Conservation (phyloP, 2,888 invertebrate genomes). For the Cheilosia vernalis region DNA sequence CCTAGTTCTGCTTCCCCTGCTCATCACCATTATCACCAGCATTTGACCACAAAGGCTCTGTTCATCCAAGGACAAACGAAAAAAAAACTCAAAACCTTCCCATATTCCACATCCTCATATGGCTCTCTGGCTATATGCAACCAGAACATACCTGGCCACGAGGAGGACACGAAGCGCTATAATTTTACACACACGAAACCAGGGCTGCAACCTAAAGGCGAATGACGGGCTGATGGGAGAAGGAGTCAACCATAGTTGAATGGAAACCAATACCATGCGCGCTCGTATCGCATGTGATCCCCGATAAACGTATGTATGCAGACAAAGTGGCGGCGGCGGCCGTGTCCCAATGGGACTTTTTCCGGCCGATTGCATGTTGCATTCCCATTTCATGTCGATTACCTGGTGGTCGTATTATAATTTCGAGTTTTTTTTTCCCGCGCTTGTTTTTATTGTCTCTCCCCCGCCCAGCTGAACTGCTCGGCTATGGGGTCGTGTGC, state of each 20-base stretch:
- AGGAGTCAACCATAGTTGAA: conserved; percentile 3
- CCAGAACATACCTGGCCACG: conserved; percentile 5
- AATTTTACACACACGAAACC: conserved; percentile 3
- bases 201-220: background rate
- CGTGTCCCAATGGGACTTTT: conserved; percentile 68
- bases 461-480: background rate
- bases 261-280: conserved; percentile 26
- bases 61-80: conserved; percentile 4
- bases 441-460: conserved; percentile 2
- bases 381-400: conserved; percentile 75
- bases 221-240: background rate
- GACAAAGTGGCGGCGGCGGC: conserved; percentile 52
- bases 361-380: conserved; percentile 75
- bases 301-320: conserved; percentile 50
- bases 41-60: conserved; percentile 8
- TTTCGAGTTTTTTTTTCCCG: conserved; percentile 28
- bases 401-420: conserved; percentile 73
- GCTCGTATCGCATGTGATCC: conserved; percentile 23
- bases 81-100: background rate
- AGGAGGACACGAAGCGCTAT: conserved; percentile 9
- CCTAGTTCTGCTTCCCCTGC: background rate
- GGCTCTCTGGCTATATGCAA: conserved; percentile 28
- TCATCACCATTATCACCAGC: conserved; percentile 41
- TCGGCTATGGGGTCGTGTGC: conserved; percentile 38
- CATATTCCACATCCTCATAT: conserved; percentile 42